phyloP scores from a whole-genome alignment of 2,888 invertebrate species.

The Morpho deidamia region DNA sequence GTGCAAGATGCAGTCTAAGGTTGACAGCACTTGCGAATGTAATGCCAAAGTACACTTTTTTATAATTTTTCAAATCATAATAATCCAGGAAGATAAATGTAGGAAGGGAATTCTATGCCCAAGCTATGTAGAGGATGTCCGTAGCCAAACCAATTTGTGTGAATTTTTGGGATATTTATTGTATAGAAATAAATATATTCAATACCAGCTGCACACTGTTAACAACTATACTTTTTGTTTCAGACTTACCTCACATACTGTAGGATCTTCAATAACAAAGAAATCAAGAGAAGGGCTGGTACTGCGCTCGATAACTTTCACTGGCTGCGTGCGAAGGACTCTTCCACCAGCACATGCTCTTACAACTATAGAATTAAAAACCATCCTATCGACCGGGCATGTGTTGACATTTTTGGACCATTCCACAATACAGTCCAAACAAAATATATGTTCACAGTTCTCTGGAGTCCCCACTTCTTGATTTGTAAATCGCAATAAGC shows the following conservation, averaged over 20 bases:
- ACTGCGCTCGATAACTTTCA: slow-evolving; percentile 75
- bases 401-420: slow-evolving; percentile 98
- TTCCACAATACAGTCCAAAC: slow-evolving; percentile 92
- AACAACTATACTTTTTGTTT: no score
- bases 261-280: slow-evolving; percentile 80
- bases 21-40: no score
- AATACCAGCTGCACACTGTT: no score
- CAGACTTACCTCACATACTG: slow-evolving; percentile 83
- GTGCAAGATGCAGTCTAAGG: background rate
- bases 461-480: slow-evolving; percentile 93
- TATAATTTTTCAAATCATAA: no score
- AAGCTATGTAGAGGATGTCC: no score
- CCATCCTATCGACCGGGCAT: slow-evolving; percentile 93
- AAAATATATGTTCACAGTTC: slow-evolving; percentile 93
- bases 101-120: no score
- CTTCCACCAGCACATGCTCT: slow-evolving; percentile 82
- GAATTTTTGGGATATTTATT: no score
- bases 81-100: no score
- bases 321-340: slow-evolving; percentile 81
- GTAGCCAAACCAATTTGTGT: no score
- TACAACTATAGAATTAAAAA: slow-evolving; percentile 88
- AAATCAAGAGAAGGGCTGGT: slow-evolving; percentile 70
- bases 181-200: no score
- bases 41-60: no score
- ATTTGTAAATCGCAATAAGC: slow-evolving; percentile 84